These are phyloP conservation scores for human (Homo sapiens) DNA, from an alignment of 2,113 vertebrate genomes.

Conservation along the genomic window GRCh38 chr9:126038501-126039000, in stretches of 20 bases:
- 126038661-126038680: too few species aligned
- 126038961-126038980: background rate
- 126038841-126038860: background rate
- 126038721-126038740: too few species aligned
- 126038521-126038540: too few species aligned
- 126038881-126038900: background rate
- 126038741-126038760: background rate
- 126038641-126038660: too few species aligned
- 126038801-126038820: background rate
- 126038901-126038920: background rate
- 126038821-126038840: accelerated
- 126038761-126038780: background rate
- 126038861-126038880: background rate
- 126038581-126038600: too few species aligned
- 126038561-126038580: too few species aligned
- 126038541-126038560: too few species aligned
- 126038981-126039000: accelerated
- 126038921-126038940: background rate
- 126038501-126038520: too few species aligned
- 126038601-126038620: too few species aligned
- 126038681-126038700: background rate
- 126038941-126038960: background rate
- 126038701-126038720: background rate
- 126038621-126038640: too few species aligned
- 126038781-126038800: accelerated